Conservation (phyloP, 2,113 vertebrate genomes). For the Rhea pennata region DNA sequence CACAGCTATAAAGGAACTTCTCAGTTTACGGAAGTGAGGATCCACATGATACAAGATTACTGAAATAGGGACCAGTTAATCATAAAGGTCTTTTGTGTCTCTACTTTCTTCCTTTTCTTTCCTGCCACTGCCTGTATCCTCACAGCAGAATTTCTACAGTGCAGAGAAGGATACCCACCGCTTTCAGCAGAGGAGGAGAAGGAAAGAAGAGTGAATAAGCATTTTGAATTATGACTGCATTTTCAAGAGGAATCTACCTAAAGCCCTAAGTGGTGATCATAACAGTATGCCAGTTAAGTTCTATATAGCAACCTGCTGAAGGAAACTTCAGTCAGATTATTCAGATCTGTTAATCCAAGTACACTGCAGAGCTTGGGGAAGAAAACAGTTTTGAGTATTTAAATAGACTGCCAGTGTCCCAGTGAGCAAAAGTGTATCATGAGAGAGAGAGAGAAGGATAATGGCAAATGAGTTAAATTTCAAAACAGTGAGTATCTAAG, state of each 20-base stretch:
- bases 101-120: neutral
- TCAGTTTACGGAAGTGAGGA: conserved; percentile 7
- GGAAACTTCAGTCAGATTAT: neutral
- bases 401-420: neutral
- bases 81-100: neutral
- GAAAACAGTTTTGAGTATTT: neutral
- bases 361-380: neutral
- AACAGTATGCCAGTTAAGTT: neutral
- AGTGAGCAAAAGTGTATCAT: neutral
- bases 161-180: neutral
- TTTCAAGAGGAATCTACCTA: neutral
- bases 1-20: neutral
- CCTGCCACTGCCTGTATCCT: neutral
- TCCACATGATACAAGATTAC: neutral
- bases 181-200: neutral
- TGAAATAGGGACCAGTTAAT: neutral
- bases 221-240: neutral
- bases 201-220: neutral
- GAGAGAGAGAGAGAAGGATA: neutral
- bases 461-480: neutral
- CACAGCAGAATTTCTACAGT: neutral
- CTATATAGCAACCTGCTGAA: neutral
- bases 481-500: neutral
- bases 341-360: neutral
- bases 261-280: neutral